These are phyloP conservation scores for Argyra leucocephala DNA, from an alignment of 2,888 invertebrate genomes.

Conservation along the genomic window DNA sequence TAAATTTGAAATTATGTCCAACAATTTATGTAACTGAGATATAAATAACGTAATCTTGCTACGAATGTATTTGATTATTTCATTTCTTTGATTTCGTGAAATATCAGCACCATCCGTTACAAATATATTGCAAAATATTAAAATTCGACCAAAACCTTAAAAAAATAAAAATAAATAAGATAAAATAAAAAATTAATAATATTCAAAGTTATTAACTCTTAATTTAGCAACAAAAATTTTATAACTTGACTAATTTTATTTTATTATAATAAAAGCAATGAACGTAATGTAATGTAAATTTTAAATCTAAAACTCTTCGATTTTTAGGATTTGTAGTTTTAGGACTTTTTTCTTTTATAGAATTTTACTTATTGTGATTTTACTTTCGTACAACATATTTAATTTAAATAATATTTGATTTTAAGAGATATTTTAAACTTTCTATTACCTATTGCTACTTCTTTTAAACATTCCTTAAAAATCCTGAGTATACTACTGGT, in stretches of 20 bases:
- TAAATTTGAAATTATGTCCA: conserved; percentile 51
- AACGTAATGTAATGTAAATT: too few species aligned
- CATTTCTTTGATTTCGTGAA: conserved; percentile 54
- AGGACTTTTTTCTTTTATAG: too few species aligned
- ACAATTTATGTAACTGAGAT: conserved; percentile 51
- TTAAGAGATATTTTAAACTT: neutral
- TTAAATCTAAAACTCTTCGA: too few species aligned
- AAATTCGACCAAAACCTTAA: conserved; percentile 46
- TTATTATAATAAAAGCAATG: too few species aligned
- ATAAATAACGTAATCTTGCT: conserved; percentile 57
- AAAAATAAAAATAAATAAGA: too few species aligned
- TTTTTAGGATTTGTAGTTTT: too few species aligned
- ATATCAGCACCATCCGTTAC: conserved; percentile 53
- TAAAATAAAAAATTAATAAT: too few species aligned
- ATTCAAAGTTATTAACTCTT: too few species aligned
- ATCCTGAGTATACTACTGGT: conserved; percentile 53
- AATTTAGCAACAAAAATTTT: too few species aligned
- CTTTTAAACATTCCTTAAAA: conserved; percentile 53
- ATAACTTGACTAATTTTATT: too few species aligned
- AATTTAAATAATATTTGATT: neutral
- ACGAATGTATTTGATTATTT: conserved; percentile 57
- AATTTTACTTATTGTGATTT: too few species aligned
- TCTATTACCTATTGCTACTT: conserved; percentile 50
- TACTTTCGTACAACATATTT: neutral
- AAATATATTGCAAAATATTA: conserved; percentile 57